Evolutionary conservation across 1,140 invertebrate genomes (phyloP).

Genomic region (Apis laboriosa): DNA sequence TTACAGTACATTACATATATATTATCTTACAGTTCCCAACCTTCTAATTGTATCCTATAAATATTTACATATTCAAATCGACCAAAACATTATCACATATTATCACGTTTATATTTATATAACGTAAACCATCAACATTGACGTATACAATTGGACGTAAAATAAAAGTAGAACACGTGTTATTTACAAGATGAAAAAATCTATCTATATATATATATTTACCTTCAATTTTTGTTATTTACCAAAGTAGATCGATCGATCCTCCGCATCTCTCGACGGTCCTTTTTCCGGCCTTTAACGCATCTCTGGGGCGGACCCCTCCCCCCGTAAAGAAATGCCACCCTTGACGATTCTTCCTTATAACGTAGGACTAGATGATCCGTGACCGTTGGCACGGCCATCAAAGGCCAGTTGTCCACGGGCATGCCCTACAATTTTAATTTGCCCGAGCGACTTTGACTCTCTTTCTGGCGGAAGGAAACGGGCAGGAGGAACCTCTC

Average conservation of each 20-base stretch:
- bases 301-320: neutral
- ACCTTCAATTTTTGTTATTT: too few species aligned
- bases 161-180: too few species aligned
- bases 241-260: neutral
- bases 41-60: too few species aligned
- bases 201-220: too few species aligned
- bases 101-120: too few species aligned
- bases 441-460: constrained; percentile 67
- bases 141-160: too few species aligned
- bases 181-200: too few species aligned
- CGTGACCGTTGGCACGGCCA: constrained; percentile 39
- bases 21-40: too few species aligned
- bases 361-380: constrained; percentile 37
- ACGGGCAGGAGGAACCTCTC: constrained; percentile 67
- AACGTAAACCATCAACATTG: too few species aligned
- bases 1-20: too few species aligned
- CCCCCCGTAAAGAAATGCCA: constrained; percentile 12
- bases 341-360: constrained; percentile 14
- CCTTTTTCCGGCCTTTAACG: constrained; percentile 2
- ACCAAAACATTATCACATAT: too few species aligned
- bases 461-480: constrained; percentile 55
- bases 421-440: constrained; percentile 63
- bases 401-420: constrained; percentile 53
- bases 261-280: neutral
- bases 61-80: too few species aligned